These are phyloP conservation scores for Beaufortia kweichowensis DNA, from an alignment of 2,113 vertebrate species.

Conservation along the genomic window DNA sequence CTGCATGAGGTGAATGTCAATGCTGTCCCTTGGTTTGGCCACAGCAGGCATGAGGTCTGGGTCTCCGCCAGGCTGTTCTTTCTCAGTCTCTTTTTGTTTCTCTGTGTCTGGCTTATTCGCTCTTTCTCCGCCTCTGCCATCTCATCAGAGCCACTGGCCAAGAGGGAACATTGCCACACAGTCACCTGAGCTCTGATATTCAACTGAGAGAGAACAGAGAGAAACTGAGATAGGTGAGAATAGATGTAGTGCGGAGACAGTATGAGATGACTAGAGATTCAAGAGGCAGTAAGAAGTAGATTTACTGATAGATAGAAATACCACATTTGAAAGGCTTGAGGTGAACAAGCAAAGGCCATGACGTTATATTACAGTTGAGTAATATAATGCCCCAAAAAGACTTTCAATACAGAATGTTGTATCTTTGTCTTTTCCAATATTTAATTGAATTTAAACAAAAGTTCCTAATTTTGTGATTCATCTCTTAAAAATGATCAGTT, in stretches of 20 bases:
- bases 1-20: constrained; percentile 55
- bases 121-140: constrained; percentile 45
- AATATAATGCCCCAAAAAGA: too few relatives aligned
- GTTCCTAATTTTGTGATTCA: too few relatives aligned
- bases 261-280: background rate
- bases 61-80: constrained; percentile 33
- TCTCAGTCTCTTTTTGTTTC: constrained; percentile 43
- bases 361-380: too few relatives aligned
- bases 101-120: constrained; percentile 6
- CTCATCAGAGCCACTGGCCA: constrained; percentile 31
- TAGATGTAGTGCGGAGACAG: background rate
- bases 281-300: background rate
- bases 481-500: too few relatives aligned
- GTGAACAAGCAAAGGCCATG: too few relatives aligned
- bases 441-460: too few relatives aligned
- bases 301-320: background rate
- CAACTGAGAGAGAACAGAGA: background rate
- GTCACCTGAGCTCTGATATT: constrained; percentile 25
- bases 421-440: too few relatives aligned
- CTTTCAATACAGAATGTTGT: too few relatives aligned
- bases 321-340: too few relatives aligned
- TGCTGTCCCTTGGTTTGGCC: constrained; percentile 43
- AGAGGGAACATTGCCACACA: constrained; percentile 29
- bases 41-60: constrained; percentile 45
- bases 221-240: background rate